Evolutionary conservation across 2,797 vertebrate species (phyloP).

Genomic region (Prionace glauca): DNA sequence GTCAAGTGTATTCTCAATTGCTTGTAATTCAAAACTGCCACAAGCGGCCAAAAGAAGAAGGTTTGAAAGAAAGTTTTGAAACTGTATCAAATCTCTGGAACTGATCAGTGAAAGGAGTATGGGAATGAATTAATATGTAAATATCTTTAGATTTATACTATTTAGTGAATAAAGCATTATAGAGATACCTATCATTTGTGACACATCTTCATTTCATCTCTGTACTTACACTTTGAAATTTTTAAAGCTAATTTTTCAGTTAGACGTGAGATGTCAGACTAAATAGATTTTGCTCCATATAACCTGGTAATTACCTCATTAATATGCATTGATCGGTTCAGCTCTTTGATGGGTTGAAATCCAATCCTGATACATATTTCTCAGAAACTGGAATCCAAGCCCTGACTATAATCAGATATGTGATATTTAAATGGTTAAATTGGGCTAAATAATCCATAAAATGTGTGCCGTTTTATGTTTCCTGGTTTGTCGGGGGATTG

Average conservation of each 20-base stretch:
- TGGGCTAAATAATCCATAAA: slow-evolving; percentile 8
- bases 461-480: not conserved
- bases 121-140: slow-evolving; percentile 22
- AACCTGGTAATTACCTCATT: slow-evolving; percentile 16
- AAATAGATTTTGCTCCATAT: not conserved
- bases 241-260: slow-evolving; percentile 28
- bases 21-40: not conserved
- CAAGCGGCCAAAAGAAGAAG: not conserved
- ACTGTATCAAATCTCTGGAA: not conserved
- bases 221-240: not conserved
- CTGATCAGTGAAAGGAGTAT: not conserved
- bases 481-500: not conserved
- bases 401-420: not conserved
- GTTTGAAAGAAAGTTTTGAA: not conserved
- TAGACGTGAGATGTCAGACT: not conserved
- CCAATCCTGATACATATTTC: not conserved
- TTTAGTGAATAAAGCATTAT: not conserved
- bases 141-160: not conserved
- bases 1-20: not conserved
- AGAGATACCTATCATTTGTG: slow-evolving; percentile 2
- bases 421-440: slow-evolving; percentile 4
- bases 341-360: slow-evolving; percentile 1
- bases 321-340: slow-evolving; percentile 24
- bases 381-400: not conserved
- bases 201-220: not conserved